A percentile compares a stretch with the other conserved stretches of the same genome.
Evolutionary conservation across 2,888 invertebrate species (phyloP).

Genomic region (Dasypolia templi): DNA sequence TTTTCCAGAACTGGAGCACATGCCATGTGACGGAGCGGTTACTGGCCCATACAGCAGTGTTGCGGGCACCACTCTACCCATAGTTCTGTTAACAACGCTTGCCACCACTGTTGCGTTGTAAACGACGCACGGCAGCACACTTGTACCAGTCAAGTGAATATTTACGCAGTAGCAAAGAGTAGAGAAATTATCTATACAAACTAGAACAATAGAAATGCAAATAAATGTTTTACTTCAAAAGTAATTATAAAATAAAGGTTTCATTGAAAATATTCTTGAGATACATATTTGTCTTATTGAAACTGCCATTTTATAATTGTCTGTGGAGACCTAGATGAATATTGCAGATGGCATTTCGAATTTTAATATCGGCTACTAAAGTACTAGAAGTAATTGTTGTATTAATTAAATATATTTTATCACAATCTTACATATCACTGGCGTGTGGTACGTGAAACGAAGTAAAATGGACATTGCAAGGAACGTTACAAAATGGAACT

Average conservation of each 20-base stretch:
- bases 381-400: constrained; percentile 60
- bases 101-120: constrained; percentile 87
- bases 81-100: constrained; percentile 83
- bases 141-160: constrained; percentile 39
- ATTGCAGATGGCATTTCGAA: constrained; percentile 45
- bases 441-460: constrained; percentile 31
- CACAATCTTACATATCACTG: constrained; percentile 35
- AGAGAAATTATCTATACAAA: constrained; percentile 67
- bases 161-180: constrained; percentile 57
- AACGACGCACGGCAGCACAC: constrained; percentile 55
- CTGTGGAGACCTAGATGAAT: constrained; percentile 35
- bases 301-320: constrained; percentile 33
- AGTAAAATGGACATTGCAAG: constrained; percentile 30
- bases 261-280: background rate
- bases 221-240: constrained; percentile 50
- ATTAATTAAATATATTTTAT: constrained; percentile 55
- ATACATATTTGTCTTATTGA: background rate
- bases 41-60: constrained; percentile 89
- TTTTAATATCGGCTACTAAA: constrained; percentile 59
- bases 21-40: constrained; percentile 88
- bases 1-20: constrained; percentile 81
- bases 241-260: constrained; percentile 34
- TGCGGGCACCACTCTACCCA: constrained; percentile 84
- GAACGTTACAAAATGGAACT: constrained; percentile 42
- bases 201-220: constrained; percentile 62